Evolutionary conservation across 1,140 invertebrate genomes (phyloP).

Genomic region (Cydia fagiglandana): DNA sequence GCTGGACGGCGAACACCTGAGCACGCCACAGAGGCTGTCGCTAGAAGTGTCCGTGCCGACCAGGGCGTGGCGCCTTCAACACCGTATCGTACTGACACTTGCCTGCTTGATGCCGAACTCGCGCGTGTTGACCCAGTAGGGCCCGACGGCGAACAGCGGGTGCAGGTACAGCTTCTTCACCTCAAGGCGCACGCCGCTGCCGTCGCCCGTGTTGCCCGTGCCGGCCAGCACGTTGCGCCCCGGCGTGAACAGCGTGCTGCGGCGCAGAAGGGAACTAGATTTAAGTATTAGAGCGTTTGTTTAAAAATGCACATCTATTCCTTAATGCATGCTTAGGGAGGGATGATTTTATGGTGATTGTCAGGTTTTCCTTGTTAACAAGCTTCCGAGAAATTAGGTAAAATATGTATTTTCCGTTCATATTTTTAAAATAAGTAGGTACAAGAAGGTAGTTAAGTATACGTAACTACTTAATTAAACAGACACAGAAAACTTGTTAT

Average conservation of each 20-base stretch:
- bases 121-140: slow-evolving; percentile 65
- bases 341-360: not conserved
- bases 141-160: slow-evolving; percentile 65
- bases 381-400: too few species aligned
- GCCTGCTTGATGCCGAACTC: slow-evolving; percentile 64
- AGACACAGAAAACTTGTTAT: not conserved
- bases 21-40: not conserved
- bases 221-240: slow-evolving; percentile 61
- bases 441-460: too few species aligned
- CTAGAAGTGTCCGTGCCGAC: too few species aligned
- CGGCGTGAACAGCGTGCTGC: slow-evolving; percentile 63
- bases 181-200: slow-evolving; percentile 43
- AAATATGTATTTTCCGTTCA: too few species aligned
- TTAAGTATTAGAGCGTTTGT: slow-evolving; percentile 1
- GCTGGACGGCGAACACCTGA: slow-evolving; percentile 48
- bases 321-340: not conserved
- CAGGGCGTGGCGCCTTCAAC: not conserved
- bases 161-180: slow-evolving; percentile 62
- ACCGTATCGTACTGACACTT: not conserved
- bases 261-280: slow-evolving; percentile 27
- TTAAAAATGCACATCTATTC: slow-evolving; percentile 5
- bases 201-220: slow-evolving; percentile 62
- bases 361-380: not conserved
- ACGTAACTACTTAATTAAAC: slow-evolving; percentile 30
- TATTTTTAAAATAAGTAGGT: too few species aligned